These are phyloP conservation scores for Sterna hirundo DNA, from an alignment of 2,113 vertebrate species.

Conservation along the genomic window DNA sequence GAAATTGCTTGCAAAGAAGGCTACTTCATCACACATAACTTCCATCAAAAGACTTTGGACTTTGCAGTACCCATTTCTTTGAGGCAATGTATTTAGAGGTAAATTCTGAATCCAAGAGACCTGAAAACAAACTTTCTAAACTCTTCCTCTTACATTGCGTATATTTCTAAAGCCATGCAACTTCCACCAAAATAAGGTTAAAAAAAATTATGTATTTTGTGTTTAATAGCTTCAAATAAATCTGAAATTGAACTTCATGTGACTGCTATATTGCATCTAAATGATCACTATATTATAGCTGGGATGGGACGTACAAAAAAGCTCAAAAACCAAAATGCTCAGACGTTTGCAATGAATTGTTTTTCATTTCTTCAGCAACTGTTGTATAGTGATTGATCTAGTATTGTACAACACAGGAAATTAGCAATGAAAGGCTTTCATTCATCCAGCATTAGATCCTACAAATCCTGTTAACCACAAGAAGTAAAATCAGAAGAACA, in stretches of 20 bases:
- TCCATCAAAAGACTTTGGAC: background rate
- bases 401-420: background rate
- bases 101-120: background rate
- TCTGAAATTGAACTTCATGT: background rate
- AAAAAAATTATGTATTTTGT: background rate
- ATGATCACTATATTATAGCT: background rate
- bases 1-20: background rate
- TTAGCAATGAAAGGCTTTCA: conserved; percentile 15
- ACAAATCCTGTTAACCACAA: conserved; percentile 11
- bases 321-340: background rate
- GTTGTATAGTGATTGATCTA: background rate
- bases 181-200: background rate
- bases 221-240: background rate
- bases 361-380: background rate
- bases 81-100: background rate
- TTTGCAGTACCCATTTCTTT: background rate
- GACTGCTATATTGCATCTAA: background rate
- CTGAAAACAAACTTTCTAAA: background rate
- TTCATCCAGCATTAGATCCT: background rate
- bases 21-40: background rate
- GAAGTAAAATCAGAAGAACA: conserved; percentile 6
- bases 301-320: background rate
- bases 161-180: background rate
- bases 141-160: background rate
- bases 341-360: background rate